Base-by-base conservation (phyloP, 2,888 invertebrate genomes). In the Desoria tigrina region DNA sequence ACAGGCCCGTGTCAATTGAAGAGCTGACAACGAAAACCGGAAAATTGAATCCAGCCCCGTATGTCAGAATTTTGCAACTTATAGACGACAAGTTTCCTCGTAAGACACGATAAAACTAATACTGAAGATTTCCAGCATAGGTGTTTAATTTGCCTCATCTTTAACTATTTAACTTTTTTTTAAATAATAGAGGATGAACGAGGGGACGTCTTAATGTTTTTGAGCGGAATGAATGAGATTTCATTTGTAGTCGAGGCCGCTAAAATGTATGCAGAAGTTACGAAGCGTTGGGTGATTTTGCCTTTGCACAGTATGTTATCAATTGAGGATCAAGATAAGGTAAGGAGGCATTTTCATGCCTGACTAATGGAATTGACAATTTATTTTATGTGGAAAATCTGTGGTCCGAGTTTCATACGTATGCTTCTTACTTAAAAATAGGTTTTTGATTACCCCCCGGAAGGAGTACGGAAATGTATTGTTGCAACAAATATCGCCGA, bases 401-500 rank as follows among this genome's bases (percentile, higher is more conserved):
- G 39, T 39, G 39, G 39, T 39, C 16, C 42, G 27, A 42, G 4
- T 16, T 53, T 23, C 4, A 42, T 23, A 37, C 24, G 42, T 11
- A 42, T 55, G 9, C 23, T 42, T 21, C 23, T 39, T 24, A 54
- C n/a, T n/a, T n/a, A n/a, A n/a, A n/a, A n/a, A 2, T 56, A 87
- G 88, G 90, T 91, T 7, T 99, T 99, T 79, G 94, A 97, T 79
- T 92, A 94, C 78, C 88, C 97, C 0, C 97, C 97, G 1, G 92
- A 94, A 62, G 93, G 95, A 3, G 87, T 94, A 2, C 85, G 99
- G 61, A 99, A 99, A 80, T 98, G 97, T 80, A 94, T 99, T 67
- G 88, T 99, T 1, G 93, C 96, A 0, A 99, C 99, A 1, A 99
- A 99, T 79, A 98, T 99, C 65, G 97, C 99, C 0, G 99, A 99